Conservation (phyloP, 2,113 vertebrate genomes). For the Aptenodytes patagonicus region DNA sequence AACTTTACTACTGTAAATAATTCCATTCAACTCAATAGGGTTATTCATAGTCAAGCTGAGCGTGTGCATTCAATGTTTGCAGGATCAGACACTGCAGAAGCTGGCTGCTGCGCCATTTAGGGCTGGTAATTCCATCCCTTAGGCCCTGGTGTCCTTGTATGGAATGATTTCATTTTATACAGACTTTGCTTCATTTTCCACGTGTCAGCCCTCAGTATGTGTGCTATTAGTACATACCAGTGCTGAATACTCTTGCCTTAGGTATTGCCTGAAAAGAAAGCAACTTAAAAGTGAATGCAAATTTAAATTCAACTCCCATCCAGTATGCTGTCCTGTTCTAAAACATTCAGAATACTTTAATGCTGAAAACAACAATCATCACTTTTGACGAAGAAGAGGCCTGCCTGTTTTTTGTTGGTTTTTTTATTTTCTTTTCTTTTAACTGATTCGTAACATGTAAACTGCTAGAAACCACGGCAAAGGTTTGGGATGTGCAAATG, state of each 20-base stretch:
- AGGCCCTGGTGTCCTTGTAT: not conserved
- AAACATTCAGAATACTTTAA: not conserved
- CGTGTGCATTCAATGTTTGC: conserved; percentile 17
- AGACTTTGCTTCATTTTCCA: not conserved
- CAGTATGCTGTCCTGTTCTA: not conserved
- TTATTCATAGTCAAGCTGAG: conserved; percentile 34
- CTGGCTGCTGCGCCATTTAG: not conserved
- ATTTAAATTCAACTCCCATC: not conserved
- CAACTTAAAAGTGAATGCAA: not conserved
- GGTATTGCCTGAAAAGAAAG: not conserved
- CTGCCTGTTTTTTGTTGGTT: not conserved
- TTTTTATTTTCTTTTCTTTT: not conserved
- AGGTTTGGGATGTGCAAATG: not conserved
- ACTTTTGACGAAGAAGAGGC: not conserved
- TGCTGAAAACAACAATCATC: not conserved
- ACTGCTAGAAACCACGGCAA: not conserved
- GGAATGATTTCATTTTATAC: conserved; percentile 3
- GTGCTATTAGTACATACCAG: not conserved
- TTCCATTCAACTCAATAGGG: conserved; percentile 1
- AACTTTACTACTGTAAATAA: conserved; percentile 6
- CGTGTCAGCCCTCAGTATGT: not conserved
- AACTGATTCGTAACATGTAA: not conserved
- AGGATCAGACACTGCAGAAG: conserved; percentile 10
- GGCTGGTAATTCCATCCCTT: conserved; percentile 16
- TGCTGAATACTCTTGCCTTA: not conserved